Percentiles rank a stretch among this genome's conserved stretches.
Evolutionary conservation across 2,113 vertebrate species (phyloP).

Genomic region (Hemibagrus wyckioides): DNA sequence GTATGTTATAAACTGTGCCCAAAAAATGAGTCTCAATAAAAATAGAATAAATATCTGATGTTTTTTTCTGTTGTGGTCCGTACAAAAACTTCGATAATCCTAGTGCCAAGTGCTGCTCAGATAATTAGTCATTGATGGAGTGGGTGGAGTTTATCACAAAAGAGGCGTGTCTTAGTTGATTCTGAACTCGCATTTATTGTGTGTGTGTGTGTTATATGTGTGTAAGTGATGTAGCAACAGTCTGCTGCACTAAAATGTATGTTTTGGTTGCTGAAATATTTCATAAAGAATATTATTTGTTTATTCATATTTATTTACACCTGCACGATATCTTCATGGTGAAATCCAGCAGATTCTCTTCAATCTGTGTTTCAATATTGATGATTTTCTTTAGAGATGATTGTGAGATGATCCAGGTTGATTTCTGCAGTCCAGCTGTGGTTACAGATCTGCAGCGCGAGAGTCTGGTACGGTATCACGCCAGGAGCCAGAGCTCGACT

Average conservation of each 20-base stretch:
- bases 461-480: neutral
- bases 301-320: neutral
- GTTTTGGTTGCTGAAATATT: neutral
- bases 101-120: neutral
- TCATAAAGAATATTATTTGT: neutral
- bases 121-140: neutral
- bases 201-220: too few species aligned
- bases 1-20: neutral
- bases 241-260: neutral
- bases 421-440: slow-evolving; percentile 13
- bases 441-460: neutral
- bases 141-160: neutral
- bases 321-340: neutral
- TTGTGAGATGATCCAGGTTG: slow-evolving; percentile 11
- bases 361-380: too few species aligned
- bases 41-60: neutral
- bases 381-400: too few species aligned
- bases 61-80: neutral
- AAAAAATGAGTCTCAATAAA: neutral
- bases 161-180: neutral
- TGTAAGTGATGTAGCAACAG: neutral
- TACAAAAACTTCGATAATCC: neutral
- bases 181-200: neutral
- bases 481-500: neutral
- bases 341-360: neutral